Percentiles rank a stretch among this genome's conserved stretches.
phyloP scores from a whole-genome alignment of 2,797 vertebrate genomes.

The Pangasius djambal region DNA sequence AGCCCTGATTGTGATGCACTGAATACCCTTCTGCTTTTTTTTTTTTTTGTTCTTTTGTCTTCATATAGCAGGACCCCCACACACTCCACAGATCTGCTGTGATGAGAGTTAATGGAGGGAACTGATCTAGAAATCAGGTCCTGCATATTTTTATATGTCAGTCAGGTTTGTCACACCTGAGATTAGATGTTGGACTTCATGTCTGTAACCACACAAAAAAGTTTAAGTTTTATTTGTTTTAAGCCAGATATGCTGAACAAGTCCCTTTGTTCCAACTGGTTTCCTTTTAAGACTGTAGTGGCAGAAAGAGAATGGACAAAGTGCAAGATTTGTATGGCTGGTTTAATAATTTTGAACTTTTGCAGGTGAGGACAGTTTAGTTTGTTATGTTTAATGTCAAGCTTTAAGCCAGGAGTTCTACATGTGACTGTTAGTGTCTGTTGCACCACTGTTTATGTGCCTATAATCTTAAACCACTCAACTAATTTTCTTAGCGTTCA shows the following conservation, averaged over 20 bases:
- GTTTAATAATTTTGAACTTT: slow-evolving; percentile 29
- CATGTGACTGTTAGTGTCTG: neutral
- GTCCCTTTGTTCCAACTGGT: neutral
- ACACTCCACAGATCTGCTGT: neutral
- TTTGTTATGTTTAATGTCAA: slow-evolving; percentile 1
- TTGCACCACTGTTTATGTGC: slow-evolving; percentile 19
- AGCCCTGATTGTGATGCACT: neutral
- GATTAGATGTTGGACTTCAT: neutral
- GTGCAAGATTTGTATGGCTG: neutral
- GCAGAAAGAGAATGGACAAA: neutral
- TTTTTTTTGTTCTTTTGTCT: neutral
- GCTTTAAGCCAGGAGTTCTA: slow-evolving; percentile 4
- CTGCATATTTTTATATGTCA: neutral
- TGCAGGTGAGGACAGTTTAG: neutral
- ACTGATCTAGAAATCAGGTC: neutral
- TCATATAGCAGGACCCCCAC: neutral
- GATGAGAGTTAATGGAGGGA: neutral
- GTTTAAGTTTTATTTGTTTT: neutral
- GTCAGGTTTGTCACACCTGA: neutral
- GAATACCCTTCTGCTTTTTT: neutral
- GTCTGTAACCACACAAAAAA: neutral
- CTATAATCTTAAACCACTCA: neutral
- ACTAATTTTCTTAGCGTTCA: slow-evolving; percentile 19
- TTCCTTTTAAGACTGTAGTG: neutral
- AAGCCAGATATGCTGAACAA: slow-evolving; percentile 5